Evolutionary conservation across 2,113 vertebrate genomes (phyloP), one percentile per base, ranked within the genome.

Genomic region (Natator depressus): DNA sequence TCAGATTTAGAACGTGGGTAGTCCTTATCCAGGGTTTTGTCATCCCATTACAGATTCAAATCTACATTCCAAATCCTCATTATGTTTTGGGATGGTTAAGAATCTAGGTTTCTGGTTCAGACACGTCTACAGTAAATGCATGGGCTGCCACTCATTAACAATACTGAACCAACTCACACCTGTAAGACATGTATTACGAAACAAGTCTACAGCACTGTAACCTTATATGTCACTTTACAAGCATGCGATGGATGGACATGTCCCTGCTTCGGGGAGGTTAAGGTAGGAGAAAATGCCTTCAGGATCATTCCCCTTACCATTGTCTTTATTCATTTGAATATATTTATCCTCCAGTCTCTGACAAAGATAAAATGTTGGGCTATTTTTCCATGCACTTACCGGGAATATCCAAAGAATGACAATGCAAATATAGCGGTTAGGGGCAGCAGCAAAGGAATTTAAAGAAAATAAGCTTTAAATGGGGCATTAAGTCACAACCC

Each of bases 391-490:
- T 72, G 65, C 29, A 0, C 25, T 13, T 9, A 27, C 1, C 13
- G 35, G 5, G 17, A 14, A 75, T 47, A 29, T 38, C 46, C 79
- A 6, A 31, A 72, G 42, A 3, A 35, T 16, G 49, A 47, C 55
- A 11, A 5, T 83, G 14, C 2, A 7, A 85, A 3, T 29, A 2
- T 49, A n/a, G 38, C 10, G 10, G 5, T 11, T 53, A 50, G 16
- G 1, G 62, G 4, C 3, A 46, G 13, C 42, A 82, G 38, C 19
- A 55, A 29, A 25, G 8, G 3, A 2, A 29, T 5, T 2, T 0
- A 35, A 8, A 10, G 42, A 22, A 76, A 76, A 47, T 78, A 78
- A 47, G 42, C 6, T 4, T 47, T 47, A 78, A 78, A 47, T 47
- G 46, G 42, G 24, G 24, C 1, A 10, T 76, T 47, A 78, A 16